Evolutionary conservation across 2,113 vertebrate genomes (phyloP).

Genomic region (Zosterops pallidus): DNA sequence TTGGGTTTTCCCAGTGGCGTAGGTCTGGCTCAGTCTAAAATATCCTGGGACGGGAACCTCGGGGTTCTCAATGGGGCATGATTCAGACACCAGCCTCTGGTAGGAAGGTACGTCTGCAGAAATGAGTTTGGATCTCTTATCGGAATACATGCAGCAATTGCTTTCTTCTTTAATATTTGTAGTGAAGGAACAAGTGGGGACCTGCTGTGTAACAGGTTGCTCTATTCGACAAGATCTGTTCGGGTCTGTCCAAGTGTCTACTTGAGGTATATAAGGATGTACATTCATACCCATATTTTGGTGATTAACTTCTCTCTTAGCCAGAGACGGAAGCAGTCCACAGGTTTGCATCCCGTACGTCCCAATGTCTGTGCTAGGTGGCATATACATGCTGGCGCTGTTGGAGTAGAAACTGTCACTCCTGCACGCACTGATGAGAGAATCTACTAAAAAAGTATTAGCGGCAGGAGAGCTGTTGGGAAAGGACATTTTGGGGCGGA

Average conservation of each 20-base stretch:
- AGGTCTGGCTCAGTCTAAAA: conserved; percentile 99
- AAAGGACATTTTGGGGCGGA: conserved; percentile 98
- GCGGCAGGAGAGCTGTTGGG: conserved; percentile 98
- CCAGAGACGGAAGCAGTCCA: conserved; percentile 98
- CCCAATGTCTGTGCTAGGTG: conserved; percentile 95
- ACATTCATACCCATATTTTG: conserved; percentile 98
- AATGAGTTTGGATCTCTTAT: conserved; percentile 95
- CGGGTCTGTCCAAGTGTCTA: conserved; percentile 98
- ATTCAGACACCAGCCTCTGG: conserved; percentile 89
- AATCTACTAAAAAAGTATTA: conserved; percentile 98
- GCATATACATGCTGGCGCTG: conserved; percentile 99
- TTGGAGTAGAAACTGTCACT: conserved; percentile 98
- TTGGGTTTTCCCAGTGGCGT: conserved; percentile 92
- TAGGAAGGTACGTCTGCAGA: conserved; percentile 90
- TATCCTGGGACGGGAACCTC: conserved; percentile 98
- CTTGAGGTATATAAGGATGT: conserved; percentile 98
- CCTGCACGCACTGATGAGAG: conserved; percentile 96
- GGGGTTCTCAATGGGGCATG: conserved; percentile 91
- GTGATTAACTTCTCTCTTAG: conserved; percentile 97
- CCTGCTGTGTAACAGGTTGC: conserved; percentile 91
- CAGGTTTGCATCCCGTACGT: conserved; percentile 99
- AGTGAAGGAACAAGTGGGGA: conserved; percentile 95
- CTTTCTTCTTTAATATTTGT: conserved; percentile 98
- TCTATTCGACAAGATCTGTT: conserved; percentile 94
- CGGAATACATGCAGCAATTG: conserved; percentile 99